A percentile compares a stretch with the other conserved stretches of the same genome.
Conservation (phyloP, 2,888 invertebrate species). For the Thereva nobilitata region DNA sequence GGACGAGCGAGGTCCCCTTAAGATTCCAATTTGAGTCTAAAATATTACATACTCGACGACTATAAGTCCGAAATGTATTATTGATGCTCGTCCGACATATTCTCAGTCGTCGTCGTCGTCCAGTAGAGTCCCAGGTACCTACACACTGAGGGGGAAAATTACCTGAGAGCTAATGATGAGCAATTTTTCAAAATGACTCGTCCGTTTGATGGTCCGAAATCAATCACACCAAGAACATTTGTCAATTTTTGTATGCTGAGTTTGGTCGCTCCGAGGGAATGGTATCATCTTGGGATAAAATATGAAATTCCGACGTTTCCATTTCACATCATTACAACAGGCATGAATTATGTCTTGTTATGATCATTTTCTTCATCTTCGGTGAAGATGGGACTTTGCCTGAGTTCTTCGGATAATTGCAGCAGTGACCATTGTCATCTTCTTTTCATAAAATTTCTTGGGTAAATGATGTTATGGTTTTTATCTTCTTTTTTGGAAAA, state of each 20-base stretch:
- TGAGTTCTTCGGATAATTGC: conserved; percentile 20
- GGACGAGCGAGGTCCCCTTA: conserved; percentile 42
- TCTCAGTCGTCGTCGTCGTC: background rate
- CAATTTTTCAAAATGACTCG: conserved; percentile 48
- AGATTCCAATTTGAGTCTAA: conserved; percentile 39
- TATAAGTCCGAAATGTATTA: conserved; percentile 11
- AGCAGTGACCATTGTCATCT: conserved; percentile 27
- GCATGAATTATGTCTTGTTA: conserved; percentile 35
- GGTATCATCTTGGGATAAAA: conserved; percentile 22
- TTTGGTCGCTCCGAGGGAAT: conserved; percentile 1
- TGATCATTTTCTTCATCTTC: conserved; percentile 6
- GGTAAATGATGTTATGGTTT: too few species aligned
- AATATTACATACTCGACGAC: conserved; percentile 38
- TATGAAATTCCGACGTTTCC: conserved; percentile 35
- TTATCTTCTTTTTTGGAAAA: too few species aligned
- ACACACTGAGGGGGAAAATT: conserved; percentile 30
- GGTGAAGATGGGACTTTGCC: conserved; percentile 11
- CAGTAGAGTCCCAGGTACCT: background rate
- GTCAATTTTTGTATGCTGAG: conserved; percentile 31
- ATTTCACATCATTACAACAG: conserved; percentile 24
- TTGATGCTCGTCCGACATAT: conserved; percentile 23
- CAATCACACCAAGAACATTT: conserved; percentile 43
- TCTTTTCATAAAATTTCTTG: background rate
- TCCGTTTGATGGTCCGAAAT: conserved; percentile 44
- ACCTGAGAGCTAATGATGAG: conserved; percentile 45